phyloP scores from a whole-genome alignment of 1,140 invertebrate species.

The Pseudomyrmex flavicornis region DNA sequence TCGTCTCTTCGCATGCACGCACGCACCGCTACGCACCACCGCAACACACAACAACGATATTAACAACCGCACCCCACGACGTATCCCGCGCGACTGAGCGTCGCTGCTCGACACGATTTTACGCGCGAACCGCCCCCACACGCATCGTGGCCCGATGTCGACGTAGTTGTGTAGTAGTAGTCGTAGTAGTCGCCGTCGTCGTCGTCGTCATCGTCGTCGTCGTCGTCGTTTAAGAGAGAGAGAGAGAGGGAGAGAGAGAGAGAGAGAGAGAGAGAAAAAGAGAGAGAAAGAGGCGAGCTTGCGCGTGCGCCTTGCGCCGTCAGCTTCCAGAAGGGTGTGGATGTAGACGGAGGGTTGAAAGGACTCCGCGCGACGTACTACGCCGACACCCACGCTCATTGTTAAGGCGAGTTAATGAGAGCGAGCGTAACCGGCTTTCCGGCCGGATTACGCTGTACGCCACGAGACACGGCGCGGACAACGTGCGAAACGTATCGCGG shows the following conservation, averaged over 20 bases:
- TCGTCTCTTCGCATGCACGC: neutral
- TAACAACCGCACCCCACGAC: slow-evolving; percentile 69
- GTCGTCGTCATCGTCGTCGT: slow-evolving; percentile 3
- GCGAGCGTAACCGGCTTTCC: slow-evolving; percentile 59
- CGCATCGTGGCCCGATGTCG: neutral
- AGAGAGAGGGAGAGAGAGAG: too few relatives aligned
- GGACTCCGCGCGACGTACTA: slow-evolving; percentile 69
- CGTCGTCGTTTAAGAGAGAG: slow-evolving; percentile 30
- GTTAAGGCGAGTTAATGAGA: slow-evolving; percentile 70
- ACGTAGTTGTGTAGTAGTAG: neutral
- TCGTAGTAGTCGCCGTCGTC: slow-evolving; percentile 2
- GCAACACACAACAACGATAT: slow-evolving; percentile 9
- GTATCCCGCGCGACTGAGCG: slow-evolving; percentile 70
- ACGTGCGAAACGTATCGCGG: slow-evolving; percentile 4
- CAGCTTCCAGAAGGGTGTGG: slow-evolving; percentile 64
- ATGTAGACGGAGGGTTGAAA: slow-evolving; percentile 66
- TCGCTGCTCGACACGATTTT: slow-evolving; percentile 66
- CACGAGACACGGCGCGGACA: slow-evolving; percentile 15
- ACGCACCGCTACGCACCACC: neutral
- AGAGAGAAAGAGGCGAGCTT: neutral
- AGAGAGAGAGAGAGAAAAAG: too few relatives aligned
- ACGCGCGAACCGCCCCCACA: slow-evolving; percentile 69
- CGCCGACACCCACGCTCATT: slow-evolving; percentile 71
- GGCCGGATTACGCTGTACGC: slow-evolving; percentile 44
- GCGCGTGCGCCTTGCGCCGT: slow-evolving; percentile 58